phyloP scores from a whole-genome alignment of 2,113 vertebrate species.

The Melierax canorus region DNA sequence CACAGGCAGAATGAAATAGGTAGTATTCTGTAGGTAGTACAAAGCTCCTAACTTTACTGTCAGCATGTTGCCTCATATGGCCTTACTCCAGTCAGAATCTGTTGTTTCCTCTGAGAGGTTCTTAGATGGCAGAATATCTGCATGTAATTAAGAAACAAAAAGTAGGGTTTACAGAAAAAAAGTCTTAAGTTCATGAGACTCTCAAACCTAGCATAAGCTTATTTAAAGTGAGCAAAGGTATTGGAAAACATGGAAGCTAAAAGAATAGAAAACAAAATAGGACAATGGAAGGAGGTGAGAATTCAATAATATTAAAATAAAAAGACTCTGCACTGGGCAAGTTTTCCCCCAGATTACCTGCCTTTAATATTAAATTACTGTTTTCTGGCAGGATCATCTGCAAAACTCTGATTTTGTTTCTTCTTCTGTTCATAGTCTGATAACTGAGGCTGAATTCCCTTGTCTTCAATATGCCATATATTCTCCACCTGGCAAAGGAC shows the following conservation, averaged over 20 bases:
- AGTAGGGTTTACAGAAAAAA: neutral
- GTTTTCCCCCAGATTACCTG: constrained; percentile 45
- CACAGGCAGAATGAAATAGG: neutral
- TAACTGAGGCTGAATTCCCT: constrained; percentile 78
- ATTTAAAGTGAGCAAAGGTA: neutral
- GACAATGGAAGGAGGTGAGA: neutral
- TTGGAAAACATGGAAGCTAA: neutral
- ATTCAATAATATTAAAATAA: constrained; percentile 46
- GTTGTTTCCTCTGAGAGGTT: neutral
- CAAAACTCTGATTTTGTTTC: constrained; percentile 72
- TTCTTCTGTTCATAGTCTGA: constrained; percentile 65
- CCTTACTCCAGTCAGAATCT: neutral
- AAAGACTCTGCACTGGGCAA: constrained; percentile 26
- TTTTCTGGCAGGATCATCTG: constrained; percentile 68
- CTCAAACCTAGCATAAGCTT: neutral
- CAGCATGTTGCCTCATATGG: neutral
- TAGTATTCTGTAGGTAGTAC: neutral
- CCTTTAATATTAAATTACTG: constrained; percentile 67
- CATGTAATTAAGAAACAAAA: constrained; percentile 29
- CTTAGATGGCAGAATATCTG: neutral
- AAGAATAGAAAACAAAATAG: constrained; percentile 22
- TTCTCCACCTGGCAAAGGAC: constrained; percentile 80
- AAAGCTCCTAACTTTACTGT: neutral
- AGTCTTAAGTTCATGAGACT: neutral
- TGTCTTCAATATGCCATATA: constrained; percentile 79